Evolutionary conservation across 2,888 invertebrate species (phyloP).

Genomic region (Arrhopalites spinosus): DNA sequence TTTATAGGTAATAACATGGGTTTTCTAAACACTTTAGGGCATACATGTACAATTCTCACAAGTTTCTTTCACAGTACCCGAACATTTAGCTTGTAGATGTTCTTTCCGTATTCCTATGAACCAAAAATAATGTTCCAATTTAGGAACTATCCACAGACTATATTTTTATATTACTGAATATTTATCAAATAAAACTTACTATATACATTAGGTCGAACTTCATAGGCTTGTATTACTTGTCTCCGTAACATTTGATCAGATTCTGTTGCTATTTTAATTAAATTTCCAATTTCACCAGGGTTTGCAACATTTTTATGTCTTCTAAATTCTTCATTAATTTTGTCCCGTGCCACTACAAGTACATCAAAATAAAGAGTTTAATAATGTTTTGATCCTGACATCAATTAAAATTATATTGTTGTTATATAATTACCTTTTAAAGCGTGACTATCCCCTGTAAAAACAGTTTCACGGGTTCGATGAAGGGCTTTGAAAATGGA

Average conservation of each 20-base stretch:
- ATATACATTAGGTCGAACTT: constrained; percentile 46
- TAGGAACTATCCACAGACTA: too few relatives aligned
- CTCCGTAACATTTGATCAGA: constrained; percentile 49
- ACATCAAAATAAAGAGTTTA: constrained; percentile 2
- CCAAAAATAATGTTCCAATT: not conserved
- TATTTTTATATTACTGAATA: not conserved
- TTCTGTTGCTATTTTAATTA: constrained; percentile 49
- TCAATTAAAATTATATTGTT: not conserved
- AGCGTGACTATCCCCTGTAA: constrained; percentile 45
- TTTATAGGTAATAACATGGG: too few relatives aligned
- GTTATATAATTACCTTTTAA: constrained; percentile 38
- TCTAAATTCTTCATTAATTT: constrained; percentile 76
- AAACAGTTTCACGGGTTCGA: constrained; percentile 48
- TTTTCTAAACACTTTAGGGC: too few relatives aligned
- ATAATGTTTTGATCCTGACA: constrained; percentile 5
- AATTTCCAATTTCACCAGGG: constrained; percentile 64
- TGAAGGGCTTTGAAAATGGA: constrained; percentile 50
- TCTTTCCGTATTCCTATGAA: constrained; percentile 44
- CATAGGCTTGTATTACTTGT: constrained; percentile 50
- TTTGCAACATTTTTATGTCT: constrained; percentile 70
- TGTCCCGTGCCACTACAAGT: constrained; percentile 66
- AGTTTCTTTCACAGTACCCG: constrained; percentile 42
- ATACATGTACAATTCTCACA: constrained; percentile 39
- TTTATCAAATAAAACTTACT: constrained; percentile 36
- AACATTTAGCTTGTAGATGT: constrained; percentile 48